Conservation (phyloP, 1,140 invertebrate species). For the Drosophila mojavensis region DNA sequence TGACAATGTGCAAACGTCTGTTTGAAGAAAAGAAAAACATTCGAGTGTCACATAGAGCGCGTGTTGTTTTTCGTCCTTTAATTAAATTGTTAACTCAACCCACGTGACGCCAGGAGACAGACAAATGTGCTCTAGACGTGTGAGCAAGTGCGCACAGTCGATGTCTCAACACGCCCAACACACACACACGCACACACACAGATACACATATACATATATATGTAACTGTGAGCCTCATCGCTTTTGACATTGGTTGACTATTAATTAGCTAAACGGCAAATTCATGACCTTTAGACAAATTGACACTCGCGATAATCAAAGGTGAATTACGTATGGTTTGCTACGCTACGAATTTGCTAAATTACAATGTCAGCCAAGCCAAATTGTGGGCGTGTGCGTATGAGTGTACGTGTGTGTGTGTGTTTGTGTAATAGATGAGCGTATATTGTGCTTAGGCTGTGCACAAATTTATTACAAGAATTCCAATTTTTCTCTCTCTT, state of each 20-base stretch:
- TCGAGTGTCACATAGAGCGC: slow-evolving; percentile 39
- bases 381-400: neutral
- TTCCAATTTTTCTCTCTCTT: neutral
- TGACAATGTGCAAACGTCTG: slow-evolving; percentile 23
- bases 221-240: slow-evolving; percentile 12
- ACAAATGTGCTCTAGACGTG: slow-evolving; percentile 31
- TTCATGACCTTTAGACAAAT: slow-evolving; percentile 69
- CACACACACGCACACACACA: slow-evolving; percentile 25
- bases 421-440: neutral
- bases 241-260: slow-evolving; percentile 65
- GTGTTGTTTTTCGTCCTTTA: slow-evolving; percentile 54
- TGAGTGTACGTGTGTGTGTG: neutral
- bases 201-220: neutral
- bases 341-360: slow-evolving; percentile 14
- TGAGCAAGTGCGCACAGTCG: slow-evolving; percentile 35
- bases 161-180: slow-evolving; percentile 24
- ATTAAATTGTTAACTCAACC: slow-evolving; percentile 70
- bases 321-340: slow-evolving; percentile 53
- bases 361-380: slow-evolving; percentile 38
- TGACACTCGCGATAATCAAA: slow-evolving; percentile 78
- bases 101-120: slow-evolving; percentile 15
- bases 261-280: slow-evolving; percentile 73
- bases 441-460: neutral
- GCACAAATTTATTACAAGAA: slow-evolving; percentile 16
- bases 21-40: slow-evolving; percentile 9